Evolutionary conservation across 2,888 invertebrate species (phyloP), one percentile per base, ranked within the genome.

Genomic region (Scrobipalpa atriplicella): DNA sequence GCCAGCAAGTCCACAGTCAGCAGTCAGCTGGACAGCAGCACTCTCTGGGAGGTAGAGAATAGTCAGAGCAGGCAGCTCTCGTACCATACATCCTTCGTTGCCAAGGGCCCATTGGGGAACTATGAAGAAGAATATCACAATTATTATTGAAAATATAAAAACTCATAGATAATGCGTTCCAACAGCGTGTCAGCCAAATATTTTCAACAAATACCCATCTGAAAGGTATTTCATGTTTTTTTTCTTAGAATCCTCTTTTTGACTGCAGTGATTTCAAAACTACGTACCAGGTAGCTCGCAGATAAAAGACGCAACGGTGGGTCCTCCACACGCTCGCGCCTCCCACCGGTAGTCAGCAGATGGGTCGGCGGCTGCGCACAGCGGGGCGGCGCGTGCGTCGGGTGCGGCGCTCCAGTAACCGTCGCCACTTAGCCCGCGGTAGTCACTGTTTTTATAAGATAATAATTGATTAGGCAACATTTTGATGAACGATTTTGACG

Each of bases 261-360:
- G 1, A 19, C 7, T 13, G 13, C 11, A 7, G 21, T 5, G 1
- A 6, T 21, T 56, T 5, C 5, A 21, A 2, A 56, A n/a, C 10
- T 60, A 11, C 65, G 66, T 77, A 96, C 96, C 96, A 77, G 96
- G 95, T 79, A 96, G 92, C 93, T 96, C 96, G 81, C 96, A 96
- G 70, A 96, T 95, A 83, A 96, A 96, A 8, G 96, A 95, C 0
- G 96, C 96, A 0, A 95, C 95, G 71, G 95, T 95, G 0, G 96
- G 96, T 29, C 96, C 96, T 10, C 96, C 96, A 77, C 96, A 96
- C 11, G 95, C 93, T 62, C 95, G 90, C 0, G 96, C 95, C 78
- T 95, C 95, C 96, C 96, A 96, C 71, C 96, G 94, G 86, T 95
- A 96, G 89, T 96, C 96, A 10, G 95, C 94, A 5, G 95, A 93